Conservation (phyloP, 1,140 invertebrate genomes). For the Trachelipus rathkii region DNA sequence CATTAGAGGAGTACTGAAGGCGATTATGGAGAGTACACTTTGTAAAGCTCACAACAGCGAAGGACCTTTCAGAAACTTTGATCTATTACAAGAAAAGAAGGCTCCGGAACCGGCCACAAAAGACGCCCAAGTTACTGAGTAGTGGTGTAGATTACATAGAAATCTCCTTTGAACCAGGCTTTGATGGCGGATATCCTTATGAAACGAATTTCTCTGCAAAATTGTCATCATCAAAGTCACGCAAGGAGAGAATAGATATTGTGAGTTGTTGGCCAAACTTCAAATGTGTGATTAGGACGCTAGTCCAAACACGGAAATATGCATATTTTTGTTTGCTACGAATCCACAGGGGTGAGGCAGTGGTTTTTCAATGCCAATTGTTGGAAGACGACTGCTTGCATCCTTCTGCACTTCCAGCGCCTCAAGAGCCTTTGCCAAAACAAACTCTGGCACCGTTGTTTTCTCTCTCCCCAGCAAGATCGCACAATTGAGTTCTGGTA, state of each 20-base stretch:
- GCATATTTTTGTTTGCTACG: conserved; percentile 68
- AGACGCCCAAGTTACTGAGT: conserved; percentile 48
- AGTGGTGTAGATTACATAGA: conserved; percentile 64
- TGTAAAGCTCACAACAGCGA: conserved; percentile 75
- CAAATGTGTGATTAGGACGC: conserved; percentile 76
- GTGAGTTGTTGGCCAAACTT: conserved; percentile 74
- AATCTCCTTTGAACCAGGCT: conserved; percentile 77
- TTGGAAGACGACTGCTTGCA: conserved; percentile 52
- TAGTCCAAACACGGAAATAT: conserved; percentile 64
- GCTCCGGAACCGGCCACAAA: conserved; percentile 72
- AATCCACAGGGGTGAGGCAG: conserved; percentile 81
- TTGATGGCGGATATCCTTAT: conserved; percentile 77
- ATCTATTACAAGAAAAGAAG: conserved; percentile 78
- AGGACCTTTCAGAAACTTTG: conserved; percentile 64
- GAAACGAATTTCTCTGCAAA: conserved; percentile 72
- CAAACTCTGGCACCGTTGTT: conserved; percentile 54
- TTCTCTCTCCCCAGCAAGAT: conserved; percentile 68
- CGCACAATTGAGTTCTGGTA: conserved; percentile 46
- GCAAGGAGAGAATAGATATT: conserved; percentile 71
- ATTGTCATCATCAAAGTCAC: conserved; percentile 47
- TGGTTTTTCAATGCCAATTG: conserved; percentile 75
- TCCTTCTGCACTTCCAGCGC: conserved; percentile 50
- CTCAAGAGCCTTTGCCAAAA: conserved; percentile 53
- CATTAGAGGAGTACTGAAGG: conserved; percentile 67
- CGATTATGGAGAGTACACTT: conserved; percentile 85